Evolutionary conservation across 2,113 vertebrate species (phyloP).

Genomic region (Oxyruncus cristatus): DNA sequence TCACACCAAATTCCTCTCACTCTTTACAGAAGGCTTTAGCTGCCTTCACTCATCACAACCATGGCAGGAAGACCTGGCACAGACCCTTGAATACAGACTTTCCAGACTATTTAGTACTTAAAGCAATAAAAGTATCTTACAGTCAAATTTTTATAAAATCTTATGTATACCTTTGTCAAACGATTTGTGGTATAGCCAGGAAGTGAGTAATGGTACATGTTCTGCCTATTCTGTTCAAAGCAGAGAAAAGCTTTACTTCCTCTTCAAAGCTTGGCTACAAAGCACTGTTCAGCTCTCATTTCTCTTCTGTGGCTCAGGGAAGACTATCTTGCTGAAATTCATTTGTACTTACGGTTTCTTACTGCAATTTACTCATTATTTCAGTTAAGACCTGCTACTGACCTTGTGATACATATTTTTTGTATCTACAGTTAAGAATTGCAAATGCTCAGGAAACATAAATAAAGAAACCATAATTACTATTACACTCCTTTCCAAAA

Average conservation of each 20-base stretch:
- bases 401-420: background rate
- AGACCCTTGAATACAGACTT: background rate
- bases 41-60: background rate
- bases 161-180: background rate
- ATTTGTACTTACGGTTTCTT: background rate
- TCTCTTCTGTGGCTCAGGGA: background rate
- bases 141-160: background rate
- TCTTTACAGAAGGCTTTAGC: background rate
- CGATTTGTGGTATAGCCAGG: background rate
- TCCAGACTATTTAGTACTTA: background rate
- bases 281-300: background rate
- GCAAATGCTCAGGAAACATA: background rate
- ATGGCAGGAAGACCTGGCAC: background rate
- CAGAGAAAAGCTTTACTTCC: background rate
- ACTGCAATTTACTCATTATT: background rate
- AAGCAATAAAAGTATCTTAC: background rate
- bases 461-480: background rate
- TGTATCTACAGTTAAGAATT: background rate
- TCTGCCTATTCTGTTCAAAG: background rate
- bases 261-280: background rate
- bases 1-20: background rate
- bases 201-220: background rate
- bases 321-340: background rate
- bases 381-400: background rate
- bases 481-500: background rate